Evolutionary conservation across 2,113 vertebrate genomes (phyloP), one percentile per base, ranked within the genome.

Genomic region (Zosterops japonicus): DNA sequence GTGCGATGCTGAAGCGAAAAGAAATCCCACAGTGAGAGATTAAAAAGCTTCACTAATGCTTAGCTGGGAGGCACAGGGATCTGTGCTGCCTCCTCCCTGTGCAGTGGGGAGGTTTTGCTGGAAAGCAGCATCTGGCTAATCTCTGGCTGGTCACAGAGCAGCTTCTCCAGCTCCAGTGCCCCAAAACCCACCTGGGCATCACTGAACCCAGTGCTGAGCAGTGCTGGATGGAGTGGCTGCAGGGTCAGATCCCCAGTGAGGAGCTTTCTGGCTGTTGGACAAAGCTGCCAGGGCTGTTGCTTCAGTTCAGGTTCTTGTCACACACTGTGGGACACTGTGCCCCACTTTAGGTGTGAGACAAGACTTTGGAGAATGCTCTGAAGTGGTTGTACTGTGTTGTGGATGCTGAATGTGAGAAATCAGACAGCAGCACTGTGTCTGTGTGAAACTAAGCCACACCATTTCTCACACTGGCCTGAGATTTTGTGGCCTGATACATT

Each of bases 1-100:
- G 71, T 0, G 5, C 3, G 31, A 88, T 63, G 82, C 87, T 67
- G 79, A 83, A 94, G 93, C 96, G 94, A 96, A 91, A 95, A 95
- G 96, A 95, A 96, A 95, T 96, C 94, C 95, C 94, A 95, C 92
- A 92, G 92, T 89, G 93, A 94, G 94, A 93, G 90, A 92, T 95
- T 96, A 97, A 96, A 96, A 94, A 94, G 92, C 95, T 94, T 87
- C 82, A 49, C 92, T 95, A 94, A 94, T 90, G 86, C 83, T 89
- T 95, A 84, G 93, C 94, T 94, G 93, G 94, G 94, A 96, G 93
- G 94, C 94, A 90, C 71, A 8, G 0, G 8, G 83, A 67, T 93
- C 79, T 70, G 79, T 4, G 2, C 87, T 3, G 22, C 82, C 91
- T 72, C 91, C 72, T 87, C 69, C 72, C 70, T 1, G 0, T 86